phyloP scores from a whole-genome alignment of 1,140 invertebrate genomes.

The Triops longicaudatus region DNA sequence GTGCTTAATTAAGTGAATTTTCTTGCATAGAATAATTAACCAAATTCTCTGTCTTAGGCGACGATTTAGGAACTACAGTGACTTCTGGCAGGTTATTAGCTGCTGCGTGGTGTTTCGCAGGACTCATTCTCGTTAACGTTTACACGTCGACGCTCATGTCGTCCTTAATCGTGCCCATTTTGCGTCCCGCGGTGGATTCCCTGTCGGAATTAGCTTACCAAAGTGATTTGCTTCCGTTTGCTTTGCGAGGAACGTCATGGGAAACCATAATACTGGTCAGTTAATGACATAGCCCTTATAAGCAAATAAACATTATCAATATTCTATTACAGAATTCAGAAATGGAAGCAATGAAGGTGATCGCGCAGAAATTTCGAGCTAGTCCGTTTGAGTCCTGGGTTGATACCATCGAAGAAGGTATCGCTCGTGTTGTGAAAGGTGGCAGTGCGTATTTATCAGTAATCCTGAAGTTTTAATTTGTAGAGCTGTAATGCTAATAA shows the following conservation, averaged over 20 bases:
- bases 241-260: background rate
- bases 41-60: background rate
- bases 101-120: slow-evolving; percentile 15
- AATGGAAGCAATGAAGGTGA: background rate
- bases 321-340: background rate
- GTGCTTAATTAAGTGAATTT: background rate
- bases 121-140: slow-evolving; percentile 3
- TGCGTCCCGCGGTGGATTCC: slow-evolving; percentile 7
- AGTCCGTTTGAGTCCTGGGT: background rate
- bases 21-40: background rate
- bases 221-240: background rate
- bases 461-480: background rate
- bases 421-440: background rate
- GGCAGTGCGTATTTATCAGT: background rate
- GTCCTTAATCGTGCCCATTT: slow-evolving; percentile 20
- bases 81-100: background rate
- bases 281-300: background rate
- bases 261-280: background rate
- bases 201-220: background rate
- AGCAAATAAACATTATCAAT: background rate
- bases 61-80: background rate
- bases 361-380: background rate
- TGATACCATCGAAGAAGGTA: background rate
- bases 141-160: slow-evolving; percentile 20
- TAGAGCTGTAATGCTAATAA: background rate